Evolutionary conservation across 2,797 vertebrate species (phyloP).

Genomic region (Acanthopagrus latus): DNA sequence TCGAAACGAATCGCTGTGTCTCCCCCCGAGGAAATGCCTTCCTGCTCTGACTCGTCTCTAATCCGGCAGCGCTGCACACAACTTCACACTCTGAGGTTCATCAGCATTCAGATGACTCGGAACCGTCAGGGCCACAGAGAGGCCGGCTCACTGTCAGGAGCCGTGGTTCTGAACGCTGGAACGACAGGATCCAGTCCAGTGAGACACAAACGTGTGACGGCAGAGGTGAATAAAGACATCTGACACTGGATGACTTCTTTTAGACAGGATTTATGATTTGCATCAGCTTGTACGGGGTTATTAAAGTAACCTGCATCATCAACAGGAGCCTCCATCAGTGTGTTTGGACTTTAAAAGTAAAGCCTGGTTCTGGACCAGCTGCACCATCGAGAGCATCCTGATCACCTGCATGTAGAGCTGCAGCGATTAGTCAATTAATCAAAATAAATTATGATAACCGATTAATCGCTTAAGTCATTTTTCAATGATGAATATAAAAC

Average conservation of each 20-base stretch:
- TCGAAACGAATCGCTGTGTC: slow-evolving; percentile 40
- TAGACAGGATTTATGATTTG: no score
- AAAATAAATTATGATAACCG: no score
- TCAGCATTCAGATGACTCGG: slow-evolving; percentile 22
- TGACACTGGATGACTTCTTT: no score
- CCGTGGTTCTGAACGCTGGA: not conserved
- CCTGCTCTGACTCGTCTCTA: slow-evolving; percentile 24
- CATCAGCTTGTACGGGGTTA: no score
- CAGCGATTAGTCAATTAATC: no score
- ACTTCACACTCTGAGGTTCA: slow-evolving; percentile 20
- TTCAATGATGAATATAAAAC: no score
- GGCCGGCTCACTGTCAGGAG: slow-evolving; percentile 1
- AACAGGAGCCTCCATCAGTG: not conserved
- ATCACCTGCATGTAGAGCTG: no score
- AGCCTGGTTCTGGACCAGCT: no score
- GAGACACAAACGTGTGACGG: fast-evolving
- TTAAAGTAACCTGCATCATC: no score
- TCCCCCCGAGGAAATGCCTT: slow-evolving; percentile 50
- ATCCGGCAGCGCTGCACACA: slow-evolving; percentile 36
- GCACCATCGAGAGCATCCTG: no score
- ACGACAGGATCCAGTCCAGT: not conserved
- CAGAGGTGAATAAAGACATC: not conserved
- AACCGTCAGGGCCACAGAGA: slow-evolving; percentile 22
- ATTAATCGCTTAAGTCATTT: no score
- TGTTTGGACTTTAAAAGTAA: no score